These are phyloP conservation scores for Drosophila heteroneura DNA, from an alignment of 2,888 invertebrate genomes.

Conservation along the genomic window DNA sequence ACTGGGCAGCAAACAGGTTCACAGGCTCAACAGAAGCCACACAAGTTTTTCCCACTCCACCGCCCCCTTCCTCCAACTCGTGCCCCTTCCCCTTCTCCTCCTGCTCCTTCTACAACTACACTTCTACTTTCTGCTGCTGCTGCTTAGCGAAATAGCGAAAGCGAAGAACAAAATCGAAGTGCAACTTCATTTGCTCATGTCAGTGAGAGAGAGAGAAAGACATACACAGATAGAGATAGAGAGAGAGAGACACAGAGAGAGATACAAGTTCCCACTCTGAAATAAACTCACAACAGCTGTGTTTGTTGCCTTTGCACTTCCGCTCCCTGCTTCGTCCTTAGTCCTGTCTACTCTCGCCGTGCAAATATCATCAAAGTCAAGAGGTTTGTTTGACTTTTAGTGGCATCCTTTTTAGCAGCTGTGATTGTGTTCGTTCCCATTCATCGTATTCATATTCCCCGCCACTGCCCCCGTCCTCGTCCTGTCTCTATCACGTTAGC, in stretches of 20 bases:
- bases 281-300: constrained; percentile 62
- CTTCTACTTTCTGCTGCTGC: constrained; percentile 5
- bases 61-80: neutral
- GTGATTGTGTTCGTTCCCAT: constrained; percentile 44
- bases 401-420: constrained; percentile 63
- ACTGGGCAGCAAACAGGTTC: constrained; percentile 69
- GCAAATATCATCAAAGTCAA: constrained; percentile 72
- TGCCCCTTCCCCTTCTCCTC: neutral
- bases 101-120: neutral
- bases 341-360: constrained; percentile 14
- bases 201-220: neutral
- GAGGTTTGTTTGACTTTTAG: constrained; percentile 66
- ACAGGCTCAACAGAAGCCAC: constrained; percentile 80
- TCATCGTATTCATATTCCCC: neutral
- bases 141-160: constrained; percentile 20
- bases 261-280: constrained; percentile 38
- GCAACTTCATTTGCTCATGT: constrained; percentile 50
- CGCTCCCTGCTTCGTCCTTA: constrained; percentile 33
- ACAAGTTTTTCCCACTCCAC: constrained; percentile 59
- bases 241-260: neutral
- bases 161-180: constrained; percentile 23
- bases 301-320: constrained; percentile 64
- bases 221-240: no score
- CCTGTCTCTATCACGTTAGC: neutral
- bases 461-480: neutral